Conservation (phyloP, 2,113 vertebrate genomes). For the Syrmaticus mikado region DNA sequence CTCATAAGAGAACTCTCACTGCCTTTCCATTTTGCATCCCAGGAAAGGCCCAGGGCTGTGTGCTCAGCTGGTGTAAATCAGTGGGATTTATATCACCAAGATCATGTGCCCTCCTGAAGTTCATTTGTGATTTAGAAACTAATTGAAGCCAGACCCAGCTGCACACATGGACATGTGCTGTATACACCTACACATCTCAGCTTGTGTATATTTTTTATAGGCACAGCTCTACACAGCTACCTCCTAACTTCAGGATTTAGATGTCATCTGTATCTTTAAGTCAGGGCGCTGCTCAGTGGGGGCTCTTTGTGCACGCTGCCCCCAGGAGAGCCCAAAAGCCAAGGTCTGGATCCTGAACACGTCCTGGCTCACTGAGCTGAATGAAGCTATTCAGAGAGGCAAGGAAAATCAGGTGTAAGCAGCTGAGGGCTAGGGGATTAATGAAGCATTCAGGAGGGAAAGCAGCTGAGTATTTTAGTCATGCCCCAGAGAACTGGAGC, state of each 20-base stretch:
- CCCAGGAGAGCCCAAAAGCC: not conserved
- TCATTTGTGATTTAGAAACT: not conserved
- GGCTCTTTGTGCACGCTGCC: not conserved
- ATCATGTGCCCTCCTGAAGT: not conserved
- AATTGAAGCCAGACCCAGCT: not conserved
- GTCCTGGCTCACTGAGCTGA: constrained; percentile 40
- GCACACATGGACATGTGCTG: rapidly evolving
- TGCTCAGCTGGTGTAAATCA: not conserved
- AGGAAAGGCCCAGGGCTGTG: not conserved
- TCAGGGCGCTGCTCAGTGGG: not conserved
- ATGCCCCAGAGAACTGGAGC: not conserved
- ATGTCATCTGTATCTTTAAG: not conserved
- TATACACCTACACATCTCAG: rapidly evolving
- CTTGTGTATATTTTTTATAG: not conserved
- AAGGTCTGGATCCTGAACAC: not conserved
- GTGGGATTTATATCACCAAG: not conserved
- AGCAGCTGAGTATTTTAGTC: not conserved
- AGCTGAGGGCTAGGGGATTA: constrained; percentile 22
- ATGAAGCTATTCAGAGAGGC: not conserved
- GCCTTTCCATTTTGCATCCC: not conserved
- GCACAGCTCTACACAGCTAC: not conserved
- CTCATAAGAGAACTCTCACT: not conserved
- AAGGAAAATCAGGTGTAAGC: constrained; percentile 47
- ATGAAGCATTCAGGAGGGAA: constrained; percentile 31
- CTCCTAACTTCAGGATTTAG: constrained; percentile 46